Base-by-base conservation (phyloP, 2,797 vertebrate species). In the Thamnophis elegans region DNA sequence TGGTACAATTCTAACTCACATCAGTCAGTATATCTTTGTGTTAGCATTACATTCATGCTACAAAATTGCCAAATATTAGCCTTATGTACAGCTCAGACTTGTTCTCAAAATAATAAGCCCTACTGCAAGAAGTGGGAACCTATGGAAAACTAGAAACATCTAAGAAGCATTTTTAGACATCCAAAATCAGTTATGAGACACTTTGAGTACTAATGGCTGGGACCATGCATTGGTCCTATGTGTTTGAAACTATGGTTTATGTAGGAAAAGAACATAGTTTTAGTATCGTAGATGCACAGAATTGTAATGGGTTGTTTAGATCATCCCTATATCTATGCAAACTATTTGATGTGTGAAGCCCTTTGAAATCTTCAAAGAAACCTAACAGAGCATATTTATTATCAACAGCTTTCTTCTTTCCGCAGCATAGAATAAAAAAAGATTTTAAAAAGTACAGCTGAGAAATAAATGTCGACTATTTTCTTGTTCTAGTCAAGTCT, bases 381-480 rank as follows among this genome's bases (percentile, higher is more conserved):
- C 60, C 7, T 13, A 91, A 20, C 11, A 11, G 36, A 91, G 13
- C n/a, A 36, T 20, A 25, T 51, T 25, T 28, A 20, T n/a, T 12
- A 53, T 62, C 28, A 13, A 7, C 13, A 32, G 25, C 4, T 1
- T 11, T 26, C 87, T 42, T 92, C 82, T 93, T 93, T 93, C 89
- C 91, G 51, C 60, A 58, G 88, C 0, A 53, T 28, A 87, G 85
- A 94, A 94, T 59, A 58, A 94, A 88, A 0, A 94, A 60, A 65
- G 28, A 0, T 92, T 91, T 94, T 94, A 26, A n/a, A 47, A 0
- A 32, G 8, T 92, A 5, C 20, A 36, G 47, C 22, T 87, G 62
- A 89, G 53, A 68, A 47, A 60, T 95, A 91, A 94, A 94, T 91
- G 53, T 32, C 86, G 87, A 94, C 36, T 14, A 26, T 90, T 95